phyloP scores from a whole-genome alignment of 2,797 vertebrate species.

The Echeneis naucrates region DNA sequence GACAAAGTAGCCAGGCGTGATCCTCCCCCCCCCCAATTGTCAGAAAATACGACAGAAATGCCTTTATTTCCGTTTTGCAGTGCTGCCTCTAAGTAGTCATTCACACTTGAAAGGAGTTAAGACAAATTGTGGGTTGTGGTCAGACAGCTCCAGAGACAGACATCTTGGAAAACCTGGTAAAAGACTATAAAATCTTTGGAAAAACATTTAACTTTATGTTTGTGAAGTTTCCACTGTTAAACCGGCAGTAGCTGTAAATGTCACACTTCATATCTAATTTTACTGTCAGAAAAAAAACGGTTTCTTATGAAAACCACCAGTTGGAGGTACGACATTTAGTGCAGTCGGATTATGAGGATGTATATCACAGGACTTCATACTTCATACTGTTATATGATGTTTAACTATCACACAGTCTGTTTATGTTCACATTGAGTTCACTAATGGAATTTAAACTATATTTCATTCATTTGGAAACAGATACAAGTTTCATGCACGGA shows the following conservation, averaged over 20 bases:
- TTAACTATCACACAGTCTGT: neutral
- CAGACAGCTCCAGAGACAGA: conserved; percentile 49
- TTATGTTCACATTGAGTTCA: neutral
- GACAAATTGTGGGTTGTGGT: conserved; percentile 60
- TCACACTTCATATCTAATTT: conserved; percentile 6
- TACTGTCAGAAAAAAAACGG: neutral
- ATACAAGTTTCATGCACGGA: neutral
- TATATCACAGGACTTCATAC: neutral
- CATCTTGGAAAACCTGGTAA: conserved; percentile 50
- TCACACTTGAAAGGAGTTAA: conserved; percentile 57
- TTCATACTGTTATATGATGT: neutral
- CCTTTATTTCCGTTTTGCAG: neutral
- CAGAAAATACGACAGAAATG: conserved; percentile 2
- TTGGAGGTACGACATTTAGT: neutral
- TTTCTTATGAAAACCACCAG: neutral
- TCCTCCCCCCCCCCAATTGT: neutral
- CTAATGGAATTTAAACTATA: neutral
- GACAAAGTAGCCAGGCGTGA: neutral
- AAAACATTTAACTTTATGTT: conserved; percentile 45
- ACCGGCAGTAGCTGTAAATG: conserved; percentile 19
- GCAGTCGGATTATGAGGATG: neutral
- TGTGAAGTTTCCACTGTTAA: conserved; percentile 50
- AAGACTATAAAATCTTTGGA: conserved; percentile 52
- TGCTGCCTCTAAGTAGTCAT: neutral
- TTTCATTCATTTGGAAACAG: neutral